Base-by-base conservation (phyloP, 2,113 vertebrate species). In the Anser brachyrhynchus region DNA sequence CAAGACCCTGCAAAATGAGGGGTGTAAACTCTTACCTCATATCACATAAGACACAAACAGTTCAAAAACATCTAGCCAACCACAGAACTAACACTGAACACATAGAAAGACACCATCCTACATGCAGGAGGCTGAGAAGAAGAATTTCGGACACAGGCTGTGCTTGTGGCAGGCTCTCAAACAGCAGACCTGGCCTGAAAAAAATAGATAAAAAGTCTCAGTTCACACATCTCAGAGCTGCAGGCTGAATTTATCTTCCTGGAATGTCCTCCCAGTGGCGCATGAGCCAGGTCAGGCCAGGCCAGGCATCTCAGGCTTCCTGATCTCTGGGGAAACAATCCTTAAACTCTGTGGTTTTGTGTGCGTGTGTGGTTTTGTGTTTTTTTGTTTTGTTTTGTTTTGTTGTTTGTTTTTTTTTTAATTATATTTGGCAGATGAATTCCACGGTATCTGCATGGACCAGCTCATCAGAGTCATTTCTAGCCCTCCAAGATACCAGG, bases 51-150 rank as follows among this genome's bases (percentile, higher is more conserved):
- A 70, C 59, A 57, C 35, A 57, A 15, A 0, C 16, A 52, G 31
- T 39, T 77, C 4, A 4, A 33, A 74, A 84, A 23, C 1, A 0
- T 44, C 31, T 3, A 46, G 35, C 35, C 73, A 46, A 81, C n/a
- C 10, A 23, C 31, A 9, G 39, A 80, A 49, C 26, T 35, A 20
- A 22, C 39, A 20, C 23, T 46, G 59, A 51, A 65, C 21, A 16
- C 0, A 1, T 21, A 29, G 28, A 8, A 65, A 64, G 18, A 9
- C 43, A 58, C 26, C 0, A 0, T 59, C 31, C 49, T 55, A 20
- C n/a, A 67, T 59, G 65, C 0, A 2, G 19, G 11, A 77, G 35
- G 51, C 70, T 70, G 49, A 89, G 33, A 25, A 66, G 43, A 57
- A 33, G 20, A 52, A 33, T 35, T 87, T 44, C 57, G 74, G 49